Percentiles rank a stretch among this genome's conserved stretches.
phyloP scores from a whole-genome alignment of 2,113 vertebrate species.

The Sylvietta virens region DNA sequence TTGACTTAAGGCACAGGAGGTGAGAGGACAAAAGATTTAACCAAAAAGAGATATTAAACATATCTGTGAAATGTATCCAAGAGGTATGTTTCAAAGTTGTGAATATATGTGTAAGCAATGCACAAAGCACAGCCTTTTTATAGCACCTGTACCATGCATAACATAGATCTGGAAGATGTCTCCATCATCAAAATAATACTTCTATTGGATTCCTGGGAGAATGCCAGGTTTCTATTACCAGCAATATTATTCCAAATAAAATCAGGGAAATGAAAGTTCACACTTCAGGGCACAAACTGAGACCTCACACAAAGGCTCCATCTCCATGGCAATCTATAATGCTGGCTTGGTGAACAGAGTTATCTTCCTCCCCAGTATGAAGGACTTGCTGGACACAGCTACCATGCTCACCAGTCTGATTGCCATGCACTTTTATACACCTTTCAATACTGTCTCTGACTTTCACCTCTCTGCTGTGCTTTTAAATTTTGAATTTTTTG shows the following conservation, averaged over 20 bases:
- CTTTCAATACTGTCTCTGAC: background rate
- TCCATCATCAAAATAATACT: background rate
- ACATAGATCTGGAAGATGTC: background rate
- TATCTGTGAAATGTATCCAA: background rate
- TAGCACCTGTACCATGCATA: background rate
- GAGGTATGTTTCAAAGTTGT: background rate
- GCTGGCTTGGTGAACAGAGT: background rate
- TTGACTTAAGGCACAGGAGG: background rate
- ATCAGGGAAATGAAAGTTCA: background rate
- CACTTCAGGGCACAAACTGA: background rate
- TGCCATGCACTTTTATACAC: fast-evolving
- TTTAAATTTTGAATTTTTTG: background rate
- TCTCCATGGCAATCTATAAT: background rate
- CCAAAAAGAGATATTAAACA: background rate
- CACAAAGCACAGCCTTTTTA: background rate
- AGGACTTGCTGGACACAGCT: background rate
- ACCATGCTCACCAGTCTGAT: background rate
- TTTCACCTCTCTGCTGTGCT: background rate
- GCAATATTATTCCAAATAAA: background rate
- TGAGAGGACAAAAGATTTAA: background rate
- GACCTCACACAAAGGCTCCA: background rate
- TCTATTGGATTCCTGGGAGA: background rate
- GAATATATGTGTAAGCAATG: background rate
- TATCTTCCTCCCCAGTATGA: background rate
- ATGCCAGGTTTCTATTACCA: background rate